Base-by-base conservation (phyloP, 2,888 invertebrate genomes). In the Bellardia pandia region DNA sequence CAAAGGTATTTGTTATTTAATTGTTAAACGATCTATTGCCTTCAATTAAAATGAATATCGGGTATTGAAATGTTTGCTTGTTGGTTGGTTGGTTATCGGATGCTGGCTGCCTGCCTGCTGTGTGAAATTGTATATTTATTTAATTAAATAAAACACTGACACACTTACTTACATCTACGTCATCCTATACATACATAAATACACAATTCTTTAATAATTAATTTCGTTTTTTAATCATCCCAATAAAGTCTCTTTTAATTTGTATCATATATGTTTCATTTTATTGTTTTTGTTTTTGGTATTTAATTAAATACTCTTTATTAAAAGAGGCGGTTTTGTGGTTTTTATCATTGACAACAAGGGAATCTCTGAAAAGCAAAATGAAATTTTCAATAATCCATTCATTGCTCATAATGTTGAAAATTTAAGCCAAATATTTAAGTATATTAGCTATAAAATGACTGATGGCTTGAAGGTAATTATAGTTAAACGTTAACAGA, bases 21-120 rank as follows among this genome's bases (percentile, higher is more conserved):
- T 75, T 78, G 77, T 85, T 81, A 78, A 81, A 62, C 48, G 74
- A 77, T 84, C 58, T 75, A 80, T 72, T 80, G 77, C 11, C 68
- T 76, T 72, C 66, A 83, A 79, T 71, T 60, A 56, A 30, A 30
- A 30, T 56, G 53, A n/a, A 16, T 33, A 53, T 42, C 45, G 40
- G 33, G n/a, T 14, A 51, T 71, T 53, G 30, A 76, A 66, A 53
- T 42, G 13, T 56, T 68, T 30, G 30, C 45, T 66, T 66, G 42
- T 30, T 66, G 8, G 1, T 5, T 11, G n/a, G 58, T 11, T 40
- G 37, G 51, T 16, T 33, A 2, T 5, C 14, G 13, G 30, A 2
- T 16, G 71, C n/a, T 51, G 58, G 16, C 16, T 58, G 56, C 37
- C 5, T 37, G 30, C 53, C 5, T 37, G 30, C 53, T 42, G 45